These are phyloP conservation scores for Semicossyphus pulcher DNA, from an alignment of 2,113 vertebrate species.

Conservation along the genomic window DNA sequence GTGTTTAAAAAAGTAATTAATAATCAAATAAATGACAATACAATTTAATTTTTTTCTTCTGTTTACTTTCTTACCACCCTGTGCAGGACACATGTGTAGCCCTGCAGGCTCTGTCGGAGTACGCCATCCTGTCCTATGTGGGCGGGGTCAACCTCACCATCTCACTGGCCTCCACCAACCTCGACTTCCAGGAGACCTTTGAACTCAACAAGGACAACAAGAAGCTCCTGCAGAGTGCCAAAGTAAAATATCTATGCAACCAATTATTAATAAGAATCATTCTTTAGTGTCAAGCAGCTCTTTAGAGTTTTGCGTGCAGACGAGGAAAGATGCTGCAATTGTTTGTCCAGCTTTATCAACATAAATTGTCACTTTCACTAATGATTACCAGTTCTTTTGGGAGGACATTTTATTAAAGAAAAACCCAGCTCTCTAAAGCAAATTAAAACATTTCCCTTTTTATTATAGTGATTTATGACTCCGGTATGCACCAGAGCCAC, in stretches of 20 bases:
- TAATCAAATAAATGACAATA: too few relatives aligned
- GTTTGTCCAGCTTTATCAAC: not conserved
- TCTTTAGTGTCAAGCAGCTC: not conserved
- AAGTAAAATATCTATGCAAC: constrained; percentile 77
- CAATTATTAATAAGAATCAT: not conserved
- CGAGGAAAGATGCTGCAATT: not conserved
- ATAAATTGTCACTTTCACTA: not conserved
- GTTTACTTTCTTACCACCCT: not conserved
- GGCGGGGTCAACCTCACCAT: constrained; percentile 93
- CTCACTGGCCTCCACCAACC: constrained; percentile 94
- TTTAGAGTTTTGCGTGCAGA: constrained; percentile 4
- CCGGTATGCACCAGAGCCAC: constrained; percentile 21
- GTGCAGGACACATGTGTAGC: constrained; percentile 93
- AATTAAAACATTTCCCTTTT: constrained; percentile 26
- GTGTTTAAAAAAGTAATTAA: not conserved
- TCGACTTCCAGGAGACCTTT: constrained; percentile 95
- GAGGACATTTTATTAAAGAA: constrained; percentile 5
- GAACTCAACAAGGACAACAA: constrained; percentile 91
- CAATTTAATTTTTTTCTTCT: too few relatives aligned
- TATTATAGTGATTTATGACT: constrained; percentile 42
- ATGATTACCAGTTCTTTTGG: constrained; percentile 8
- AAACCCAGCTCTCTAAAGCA: constrained; percentile 12
- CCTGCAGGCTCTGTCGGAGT: constrained; percentile 93
- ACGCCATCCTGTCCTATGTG: constrained; percentile 92
- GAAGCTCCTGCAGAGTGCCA: constrained; percentile 91